Percentiles rank a stretch among this genome's conserved stretches.
These are phyloP conservation scores for Apis florea DNA, from an alignment of 1,140 invertebrate species.

Conservation along the genomic window DNA sequence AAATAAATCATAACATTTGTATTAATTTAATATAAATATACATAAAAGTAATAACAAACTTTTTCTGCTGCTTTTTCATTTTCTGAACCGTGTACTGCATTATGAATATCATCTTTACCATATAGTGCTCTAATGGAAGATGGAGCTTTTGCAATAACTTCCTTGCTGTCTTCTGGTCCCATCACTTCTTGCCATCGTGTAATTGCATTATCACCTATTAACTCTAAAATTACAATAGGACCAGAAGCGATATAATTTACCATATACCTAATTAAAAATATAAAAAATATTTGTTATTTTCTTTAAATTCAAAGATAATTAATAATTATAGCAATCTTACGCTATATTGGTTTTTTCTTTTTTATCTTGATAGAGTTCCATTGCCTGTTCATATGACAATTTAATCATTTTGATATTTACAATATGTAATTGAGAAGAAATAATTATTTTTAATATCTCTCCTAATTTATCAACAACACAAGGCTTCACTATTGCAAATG, in stretches of 20 bases:
- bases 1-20: background rate
- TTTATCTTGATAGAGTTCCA: slow-evolving; percentile 82
- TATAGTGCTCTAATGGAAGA: slow-evolving; percentile 86
- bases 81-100: slow-evolving; percentile 87
- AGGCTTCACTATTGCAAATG: slow-evolving; percentile 89
- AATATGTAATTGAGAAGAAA: slow-evolving; percentile 85
- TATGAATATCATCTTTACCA: slow-evolving; percentile 86
- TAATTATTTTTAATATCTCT: slow-evolving; percentile 86
- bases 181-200: slow-evolving; percentile 83
- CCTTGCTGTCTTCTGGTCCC: slow-evolving; percentile 85
- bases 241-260: slow-evolving; percentile 86
- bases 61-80: slow-evolving; percentile 80
- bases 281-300: slow-evolving; percentile 13
- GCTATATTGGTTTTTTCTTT: slow-evolving; percentile 81
- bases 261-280: slow-evolving; percentile 75
- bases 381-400: slow-evolving; percentile 83
- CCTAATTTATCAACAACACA: slow-evolving; percentile 86
- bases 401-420: slow-evolving; percentile 87
- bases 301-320: background rate
- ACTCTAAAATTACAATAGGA: slow-evolving; percentile 86
- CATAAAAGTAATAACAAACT: slow-evolving; percentile 49
- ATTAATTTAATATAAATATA: background rate
- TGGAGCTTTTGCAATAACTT: slow-evolving; percentile 82
- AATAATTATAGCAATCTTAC: slow-evolving; percentile 78
- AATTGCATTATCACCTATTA: slow-evolving; percentile 88